Evolutionary conservation across 2,888 invertebrate species (phyloP).

Genomic region (Dexiosoma caninum): DNA sequence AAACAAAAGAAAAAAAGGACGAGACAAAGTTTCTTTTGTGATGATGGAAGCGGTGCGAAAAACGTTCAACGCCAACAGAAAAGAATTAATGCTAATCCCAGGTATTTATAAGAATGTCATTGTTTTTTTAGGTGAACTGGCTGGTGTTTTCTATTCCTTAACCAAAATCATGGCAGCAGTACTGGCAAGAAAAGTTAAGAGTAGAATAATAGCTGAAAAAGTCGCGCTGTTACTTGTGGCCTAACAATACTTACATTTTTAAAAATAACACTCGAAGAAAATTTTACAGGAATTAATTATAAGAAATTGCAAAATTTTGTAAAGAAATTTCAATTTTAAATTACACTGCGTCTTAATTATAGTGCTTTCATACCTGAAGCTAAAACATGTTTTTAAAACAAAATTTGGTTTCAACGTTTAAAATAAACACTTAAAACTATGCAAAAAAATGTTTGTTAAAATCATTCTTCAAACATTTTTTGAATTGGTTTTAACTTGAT

Average conservation of each 20-base stretch:
- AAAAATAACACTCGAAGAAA: conserved; percentile 18
- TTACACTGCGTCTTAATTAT: no score
- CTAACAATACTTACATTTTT: neutral
- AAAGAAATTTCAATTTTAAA: no score
- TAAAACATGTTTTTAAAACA: no score
- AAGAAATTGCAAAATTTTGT: no score
- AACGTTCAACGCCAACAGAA: conserved; percentile 13
- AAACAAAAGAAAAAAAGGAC: neutral
- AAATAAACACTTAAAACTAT: no score
- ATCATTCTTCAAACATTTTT: no score
- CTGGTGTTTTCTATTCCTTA: conserved; percentile 3
- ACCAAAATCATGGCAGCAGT: neutral
- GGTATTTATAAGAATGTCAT: conserved; percentile 42
- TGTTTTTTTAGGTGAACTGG: conserved; percentile 4
- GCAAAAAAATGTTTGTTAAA: no score
- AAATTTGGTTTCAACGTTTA: no score
- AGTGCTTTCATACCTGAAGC: no score
- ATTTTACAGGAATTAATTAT: no score
- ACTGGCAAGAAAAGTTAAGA: neutral
- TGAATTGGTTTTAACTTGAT: no score
- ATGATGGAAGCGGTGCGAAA: neutral
- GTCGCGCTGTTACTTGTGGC: neutral
- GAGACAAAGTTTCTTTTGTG: neutral
- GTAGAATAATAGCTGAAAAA: neutral
- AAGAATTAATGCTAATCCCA: conserved; percentile 52